phyloP scores from a whole-genome alignment of 1,140 invertebrate species.

The Frieseomelitta varia region DNA sequence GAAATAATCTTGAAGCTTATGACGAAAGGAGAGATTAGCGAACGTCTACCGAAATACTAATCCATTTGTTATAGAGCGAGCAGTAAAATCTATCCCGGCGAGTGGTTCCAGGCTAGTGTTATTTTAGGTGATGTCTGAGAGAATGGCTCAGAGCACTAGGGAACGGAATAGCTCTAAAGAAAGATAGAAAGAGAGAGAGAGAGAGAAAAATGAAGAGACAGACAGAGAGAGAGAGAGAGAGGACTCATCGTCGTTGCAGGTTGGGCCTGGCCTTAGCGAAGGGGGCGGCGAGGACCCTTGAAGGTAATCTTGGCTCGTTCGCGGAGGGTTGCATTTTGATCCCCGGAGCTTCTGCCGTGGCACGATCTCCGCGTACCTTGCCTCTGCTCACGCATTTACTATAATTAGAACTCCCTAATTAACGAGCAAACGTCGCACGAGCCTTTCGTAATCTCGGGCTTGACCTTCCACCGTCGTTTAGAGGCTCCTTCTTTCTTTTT shows the following conservation, averaged over 20 bases:
- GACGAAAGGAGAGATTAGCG: constrained; percentile 43
- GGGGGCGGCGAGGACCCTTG: constrained; percentile 72
- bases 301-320: constrained; percentile 78
- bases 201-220: neutral
- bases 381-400: constrained; percentile 70
- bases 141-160: constrained; percentile 30
- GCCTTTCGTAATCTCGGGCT: constrained; percentile 65
- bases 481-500: neutral
- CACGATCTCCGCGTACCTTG: constrained; percentile 74
- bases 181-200: neutral
- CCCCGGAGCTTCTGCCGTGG: constrained; percentile 76
- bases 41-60: constrained; percentile 60
- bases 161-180: constrained; percentile 40
- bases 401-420: constrained; percentile 76
- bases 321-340: constrained; percentile 78
- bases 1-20: constrained; percentile 48
- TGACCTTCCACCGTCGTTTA: constrained; percentile 66
- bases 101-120: constrained; percentile 54
- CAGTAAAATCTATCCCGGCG: constrained; percentile 62
- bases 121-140: constrained; percentile 67
- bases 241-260: constrained; percentile 54
- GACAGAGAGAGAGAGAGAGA: neutral
- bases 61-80: constrained; percentile 63
- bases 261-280: constrained; percentile 62
- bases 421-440: constrained; percentile 70